A percentile compares a stretch with the other conserved stretches of the same genome.
phyloP scores from a whole-genome alignment of 2,113 vertebrate genomes.

The Paedocypris sp. region DNA sequence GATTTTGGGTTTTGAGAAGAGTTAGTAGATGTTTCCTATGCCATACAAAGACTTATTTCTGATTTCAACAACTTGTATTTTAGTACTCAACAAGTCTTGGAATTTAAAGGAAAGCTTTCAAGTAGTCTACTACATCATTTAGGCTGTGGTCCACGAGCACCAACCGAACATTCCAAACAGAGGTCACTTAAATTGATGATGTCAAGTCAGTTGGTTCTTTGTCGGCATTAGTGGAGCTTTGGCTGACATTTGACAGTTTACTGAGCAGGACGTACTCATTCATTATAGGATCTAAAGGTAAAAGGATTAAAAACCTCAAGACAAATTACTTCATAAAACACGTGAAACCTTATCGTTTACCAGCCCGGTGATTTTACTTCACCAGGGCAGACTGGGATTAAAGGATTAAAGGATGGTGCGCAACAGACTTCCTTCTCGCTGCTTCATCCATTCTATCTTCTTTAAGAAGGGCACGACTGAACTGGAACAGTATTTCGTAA shows the following conservation, averaged over 20 bases:
- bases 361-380: constrained; percentile 3
- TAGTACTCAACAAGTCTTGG: too few relatives aligned
- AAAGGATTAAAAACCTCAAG: constrained; percentile 8
- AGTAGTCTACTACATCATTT: neutral
- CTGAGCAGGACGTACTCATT: neutral
- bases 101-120: neutral
- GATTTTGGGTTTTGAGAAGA: too few relatives aligned
- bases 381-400: constrained; percentile 11
- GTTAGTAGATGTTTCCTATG: too few relatives aligned
- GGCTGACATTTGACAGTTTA: neutral
- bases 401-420: constrained; percentile 6
- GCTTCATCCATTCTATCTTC: neutral
- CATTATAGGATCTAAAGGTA: constrained; percentile 1
- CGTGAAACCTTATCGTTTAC: neutral
- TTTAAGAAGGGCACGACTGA: neutral
- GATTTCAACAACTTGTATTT: too few relatives aligned
- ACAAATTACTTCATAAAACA: neutral
- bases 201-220: neutral
- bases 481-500: neutral
- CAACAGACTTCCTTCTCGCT: neutral
- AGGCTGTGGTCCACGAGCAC: neutral
- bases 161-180: neutral
- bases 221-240: neutral
- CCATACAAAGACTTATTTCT: too few relatives aligned
- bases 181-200: neutral